A percentile compares a stretch with the other conserved stretches of the same genome.
Evolutionary conservation across 2,888 invertebrate genomes (phyloP).

Genomic region (Phyllotreta striolata): DNA sequence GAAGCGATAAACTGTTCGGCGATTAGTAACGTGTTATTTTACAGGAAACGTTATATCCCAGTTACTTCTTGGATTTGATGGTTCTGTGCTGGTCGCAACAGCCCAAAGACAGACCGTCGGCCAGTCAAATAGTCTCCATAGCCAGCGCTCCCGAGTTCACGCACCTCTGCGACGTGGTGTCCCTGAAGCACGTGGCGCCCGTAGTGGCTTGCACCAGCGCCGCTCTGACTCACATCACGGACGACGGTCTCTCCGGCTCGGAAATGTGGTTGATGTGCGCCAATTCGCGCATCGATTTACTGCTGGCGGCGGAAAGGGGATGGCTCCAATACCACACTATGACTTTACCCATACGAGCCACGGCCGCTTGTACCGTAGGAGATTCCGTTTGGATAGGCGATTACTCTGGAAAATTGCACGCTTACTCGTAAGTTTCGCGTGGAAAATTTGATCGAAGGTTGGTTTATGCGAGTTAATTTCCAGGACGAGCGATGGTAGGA

Average conservation of each 20-base stretch:
- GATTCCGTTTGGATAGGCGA: constrained; percentile 90
- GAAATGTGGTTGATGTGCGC: constrained; percentile 81
- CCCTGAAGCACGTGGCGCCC: constrained; percentile 73
- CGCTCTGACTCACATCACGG: constrained; percentile 63
- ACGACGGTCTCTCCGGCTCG: constrained; percentile 66
- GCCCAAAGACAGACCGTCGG: constrained; percentile 87
- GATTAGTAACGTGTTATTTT: constrained; percentile 33
- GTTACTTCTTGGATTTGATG: constrained; percentile 93
- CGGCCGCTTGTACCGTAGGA: constrained; percentile 79
- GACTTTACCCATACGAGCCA: constrained; percentile 68
- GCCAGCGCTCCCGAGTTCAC: constrained; percentile 92
- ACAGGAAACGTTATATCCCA: constrained; percentile 82
- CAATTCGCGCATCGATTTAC: constrained; percentile 71
- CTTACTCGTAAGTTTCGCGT: constrained; percentile 70
- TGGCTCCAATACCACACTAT: constrained; percentile 71
- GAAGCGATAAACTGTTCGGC: neutral
- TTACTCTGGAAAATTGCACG: constrained; percentile 82
- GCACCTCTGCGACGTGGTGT: constrained; percentile 82
- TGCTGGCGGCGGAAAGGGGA: constrained; percentile 64
- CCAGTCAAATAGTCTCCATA: constrained; percentile 93
- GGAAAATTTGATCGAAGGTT: neutral
- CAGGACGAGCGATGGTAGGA: constrained; percentile 66
- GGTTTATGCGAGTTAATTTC: constrained; percentile 30
- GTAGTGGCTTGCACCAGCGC: constrained; percentile 70
- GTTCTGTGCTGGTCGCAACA: constrained; percentile 94